Evolutionary conservation across 2,888 invertebrate species (phyloP).

Genomic region (Oxyteleia sp.): DNA sequence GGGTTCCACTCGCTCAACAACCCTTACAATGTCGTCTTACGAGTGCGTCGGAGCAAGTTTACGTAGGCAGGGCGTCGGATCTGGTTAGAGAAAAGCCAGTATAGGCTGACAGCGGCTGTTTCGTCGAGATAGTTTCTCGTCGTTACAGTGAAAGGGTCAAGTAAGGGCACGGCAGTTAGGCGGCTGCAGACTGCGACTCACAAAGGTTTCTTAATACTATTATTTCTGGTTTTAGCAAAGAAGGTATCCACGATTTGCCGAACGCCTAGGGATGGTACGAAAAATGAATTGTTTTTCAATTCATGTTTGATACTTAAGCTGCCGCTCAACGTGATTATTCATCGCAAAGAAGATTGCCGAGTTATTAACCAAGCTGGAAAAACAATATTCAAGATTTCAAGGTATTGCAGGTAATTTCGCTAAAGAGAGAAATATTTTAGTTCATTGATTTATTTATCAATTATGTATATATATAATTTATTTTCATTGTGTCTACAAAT

Average conservation of each 20-base stretch:
- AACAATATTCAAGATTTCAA: too few relatives aligned
- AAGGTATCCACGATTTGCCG: conserved; percentile 68
- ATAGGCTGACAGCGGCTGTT: conserved; percentile 78
- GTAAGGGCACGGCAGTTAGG: conserved; percentile 83
- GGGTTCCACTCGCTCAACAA: conserved; percentile 73
- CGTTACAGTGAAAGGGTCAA: conserved; percentile 78
- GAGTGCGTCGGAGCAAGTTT: conserved; percentile 61
- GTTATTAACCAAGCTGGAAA: not conserved
- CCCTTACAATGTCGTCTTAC: conserved; percentile 80
- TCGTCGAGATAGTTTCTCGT: conserved; percentile 75
- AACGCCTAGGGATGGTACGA: conserved; percentile 10
- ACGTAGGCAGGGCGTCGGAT: conserved; percentile 78
- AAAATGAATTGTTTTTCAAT: conserved; percentile 48
- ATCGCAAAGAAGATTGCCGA: not conserved
- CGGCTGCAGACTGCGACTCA: conserved; percentile 83
- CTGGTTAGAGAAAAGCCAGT: conserved; percentile 82
- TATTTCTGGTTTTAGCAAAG: conserved; percentile 83
- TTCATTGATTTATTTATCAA: too few relatives aligned
- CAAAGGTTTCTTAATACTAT: conserved; percentile 87
- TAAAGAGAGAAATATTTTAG: too few relatives aligned
- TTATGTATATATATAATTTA: too few relatives aligned
- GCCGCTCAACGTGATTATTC: not conserved
- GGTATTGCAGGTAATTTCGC: too few relatives aligned
- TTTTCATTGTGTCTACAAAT: too few relatives aligned
- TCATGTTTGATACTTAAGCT: conserved; percentile 11